Evolutionary conservation across 2,888 invertebrate genomes (phyloP), one percentile per base, ranked within the genome.

Genomic region (Blastobasis lacticolella): DNA sequence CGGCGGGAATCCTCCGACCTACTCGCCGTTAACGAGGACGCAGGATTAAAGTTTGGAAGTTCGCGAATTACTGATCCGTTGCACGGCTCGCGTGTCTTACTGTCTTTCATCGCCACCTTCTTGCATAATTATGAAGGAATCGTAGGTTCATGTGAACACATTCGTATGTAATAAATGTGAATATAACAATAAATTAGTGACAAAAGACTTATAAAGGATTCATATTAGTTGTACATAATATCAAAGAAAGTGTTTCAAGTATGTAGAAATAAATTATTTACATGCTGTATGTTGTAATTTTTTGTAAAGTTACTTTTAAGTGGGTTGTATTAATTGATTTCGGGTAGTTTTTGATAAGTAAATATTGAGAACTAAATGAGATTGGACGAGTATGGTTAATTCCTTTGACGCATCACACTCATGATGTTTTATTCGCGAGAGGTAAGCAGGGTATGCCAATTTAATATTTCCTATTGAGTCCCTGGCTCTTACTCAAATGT

Each of bases 301-400:
- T 82, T 80, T 85, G 82, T 84, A 87, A 75, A 81, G 75, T 81
- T 82, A 78, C 63, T 79, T 52, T 78, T 80, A 81, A 78, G 78
- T 77, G 67, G 74, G 59, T 74, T 75, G 69, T 78, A 48, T 41
- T 38, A 51, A 73, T 76, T 82, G 63, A 75, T 78, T 81, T 81
- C 69, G 72, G 68, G 88, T 87, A 88, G 88, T 85, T 88, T 88
- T 88, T 87, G 83, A 87, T 87, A 87, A 85, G 82, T 84, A 79
- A 83, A 79, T 77, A 83, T 83, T 79, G 71, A 80, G 75, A 78
- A 75, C 60, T 73, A 73, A 71, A 74, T 64, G 68, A 63, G 66
- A 69, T 71, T 75, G 84, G 84, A 78, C 81, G 81, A 79, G 84
- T 83, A 78, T 74, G 56, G 57, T 57, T 52, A 45, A 54, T 47